phyloP scores from a whole-genome alignment of 1,140 invertebrate species.

The Pararge aegeria region DNA sequence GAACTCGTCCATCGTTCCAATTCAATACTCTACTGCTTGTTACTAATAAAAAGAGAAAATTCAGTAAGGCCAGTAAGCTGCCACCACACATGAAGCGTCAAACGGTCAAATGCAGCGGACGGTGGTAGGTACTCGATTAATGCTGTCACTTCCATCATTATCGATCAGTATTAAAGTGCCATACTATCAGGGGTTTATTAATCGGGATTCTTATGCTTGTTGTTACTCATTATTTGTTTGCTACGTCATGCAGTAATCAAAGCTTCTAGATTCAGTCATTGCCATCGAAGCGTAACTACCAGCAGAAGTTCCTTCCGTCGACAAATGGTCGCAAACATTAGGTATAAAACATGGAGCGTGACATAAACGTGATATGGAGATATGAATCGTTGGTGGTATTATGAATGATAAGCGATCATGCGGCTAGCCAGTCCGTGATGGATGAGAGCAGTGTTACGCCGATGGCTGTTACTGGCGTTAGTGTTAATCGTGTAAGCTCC shows the following conservation, averaged over 20 bases:
- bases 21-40: conserved; percentile 45
- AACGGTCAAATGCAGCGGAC: conserved; percentile 63
- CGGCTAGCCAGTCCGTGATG: conserved; percentile 47
- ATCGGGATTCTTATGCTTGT: conserved; percentile 58
- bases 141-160: conserved; percentile 50
- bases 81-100: conserved; percentile 73
- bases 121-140: conserved; percentile 56
- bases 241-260: conserved; percentile 61
- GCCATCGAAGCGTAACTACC: not conserved
- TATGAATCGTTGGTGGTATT: conserved; percentile 30
- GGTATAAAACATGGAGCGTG: conserved; percentile 1
- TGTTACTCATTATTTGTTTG: conserved; percentile 41
- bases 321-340: conserved; percentile 2
- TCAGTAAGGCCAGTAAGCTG: conserved; percentile 73
- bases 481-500: conserved; percentile 76
- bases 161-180: conserved; percentile 75
- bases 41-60: conserved; percentile 70
- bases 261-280: conserved; percentile 3
- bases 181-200: conserved; percentile 72
- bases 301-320: conserved; percentile 12
- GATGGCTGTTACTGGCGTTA: conserved; percentile 66
- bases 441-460: conserved; percentile 60
- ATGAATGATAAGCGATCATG: conserved; percentile 58
- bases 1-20: conserved; percentile 71
- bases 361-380: conserved; percentile 18